A percentile compares a stretch with the other conserved stretches of the same genome.
Conservation (phyloP, 2,797 vertebrate genomes). For the Megaceryle alcyon region DNA sequence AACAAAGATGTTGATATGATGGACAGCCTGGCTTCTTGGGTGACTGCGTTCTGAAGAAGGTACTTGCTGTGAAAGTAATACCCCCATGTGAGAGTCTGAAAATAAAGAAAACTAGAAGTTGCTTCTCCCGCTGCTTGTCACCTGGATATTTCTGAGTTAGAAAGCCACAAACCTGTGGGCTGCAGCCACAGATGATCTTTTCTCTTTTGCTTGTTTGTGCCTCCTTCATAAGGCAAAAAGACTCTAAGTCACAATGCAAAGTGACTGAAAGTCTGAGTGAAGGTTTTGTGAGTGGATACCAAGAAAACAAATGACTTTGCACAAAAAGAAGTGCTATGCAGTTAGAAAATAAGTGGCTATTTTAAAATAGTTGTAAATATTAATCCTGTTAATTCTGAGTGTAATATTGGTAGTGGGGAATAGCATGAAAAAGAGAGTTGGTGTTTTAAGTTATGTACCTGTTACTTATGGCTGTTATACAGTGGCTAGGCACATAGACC, state of each 20-base stretch:
- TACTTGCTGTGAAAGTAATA: not conserved
- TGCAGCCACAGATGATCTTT: not conserved
- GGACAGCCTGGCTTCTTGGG: not conserved
- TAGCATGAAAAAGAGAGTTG: not conserved
- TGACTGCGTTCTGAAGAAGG: rapidly evolving
- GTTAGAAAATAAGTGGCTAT: not conserved
- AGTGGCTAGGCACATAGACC: not conserved
- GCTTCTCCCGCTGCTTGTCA: not conserved
- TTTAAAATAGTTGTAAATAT: not conserved
- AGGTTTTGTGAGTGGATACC: not conserved
- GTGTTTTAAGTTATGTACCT: not conserved
- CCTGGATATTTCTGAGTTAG: not conserved
- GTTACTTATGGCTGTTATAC: not conserved
- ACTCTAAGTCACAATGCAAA: not conserved
- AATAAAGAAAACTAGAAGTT: not conserved
- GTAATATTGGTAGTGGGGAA: not conserved
- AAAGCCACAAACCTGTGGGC: not conserved
- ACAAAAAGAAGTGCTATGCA: not conserved
- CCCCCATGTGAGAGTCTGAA: not conserved
- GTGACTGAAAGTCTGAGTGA: not conserved
- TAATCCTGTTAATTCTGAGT: not conserved
- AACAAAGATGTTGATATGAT: not conserved
- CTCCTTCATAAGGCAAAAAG: not conserved
- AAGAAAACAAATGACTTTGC: not conserved
- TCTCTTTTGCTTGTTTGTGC: not conserved